Conservation (phyloP, 1,140 invertebrate genomes). For the Hormaphis cornu region DNA sequence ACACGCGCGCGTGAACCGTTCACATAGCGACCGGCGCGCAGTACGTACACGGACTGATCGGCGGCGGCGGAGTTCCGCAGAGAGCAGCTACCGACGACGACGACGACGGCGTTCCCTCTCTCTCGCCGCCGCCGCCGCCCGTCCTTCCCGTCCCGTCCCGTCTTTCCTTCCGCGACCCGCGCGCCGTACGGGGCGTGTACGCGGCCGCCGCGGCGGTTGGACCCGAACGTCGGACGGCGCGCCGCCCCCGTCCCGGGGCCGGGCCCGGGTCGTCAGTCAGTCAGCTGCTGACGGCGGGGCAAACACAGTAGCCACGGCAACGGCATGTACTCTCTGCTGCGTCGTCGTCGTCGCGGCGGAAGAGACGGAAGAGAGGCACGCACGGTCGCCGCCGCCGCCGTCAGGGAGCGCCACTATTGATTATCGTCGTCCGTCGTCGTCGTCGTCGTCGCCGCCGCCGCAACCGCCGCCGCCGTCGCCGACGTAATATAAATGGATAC, state of each 20-base stretch:
- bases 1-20: slow-evolving; percentile 41
- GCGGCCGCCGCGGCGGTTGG: not conserved
- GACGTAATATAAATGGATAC: slow-evolving; percentile 38
- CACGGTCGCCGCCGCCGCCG: not conserved
- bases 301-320: slow-evolving; percentile 44
- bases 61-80: slow-evolving; percentile 63
- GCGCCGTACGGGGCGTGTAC: not conserved
- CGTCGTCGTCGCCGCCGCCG: not conserved
- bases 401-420: slow-evolving; percentile 28
- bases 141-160: slow-evolving; percentile 41
- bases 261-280: slow-evolving; percentile 32
- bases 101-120: slow-evolving; percentile 59
- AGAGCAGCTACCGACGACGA: slow-evolving; percentile 52
- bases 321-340: slow-evolving; percentile 27
- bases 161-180: slow-evolving; percentile 28
- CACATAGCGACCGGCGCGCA: slow-evolving; percentile 61
- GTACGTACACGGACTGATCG: slow-evolving; percentile 54
- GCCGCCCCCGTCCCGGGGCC: slow-evolving; percentile 23
- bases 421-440: slow-evolving; percentile 21
- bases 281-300: slow-evolving; percentile 35
- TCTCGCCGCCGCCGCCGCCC: slow-evolving; percentile 73
- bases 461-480: slow-evolving; percentile 7
- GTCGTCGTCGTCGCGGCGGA: not conserved
- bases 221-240: not conserved
- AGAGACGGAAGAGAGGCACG: too few relatives aligned